Evolutionary conservation across 2,797 vertebrate species (phyloP).

Genomic region (Poecilia picta): DNA sequence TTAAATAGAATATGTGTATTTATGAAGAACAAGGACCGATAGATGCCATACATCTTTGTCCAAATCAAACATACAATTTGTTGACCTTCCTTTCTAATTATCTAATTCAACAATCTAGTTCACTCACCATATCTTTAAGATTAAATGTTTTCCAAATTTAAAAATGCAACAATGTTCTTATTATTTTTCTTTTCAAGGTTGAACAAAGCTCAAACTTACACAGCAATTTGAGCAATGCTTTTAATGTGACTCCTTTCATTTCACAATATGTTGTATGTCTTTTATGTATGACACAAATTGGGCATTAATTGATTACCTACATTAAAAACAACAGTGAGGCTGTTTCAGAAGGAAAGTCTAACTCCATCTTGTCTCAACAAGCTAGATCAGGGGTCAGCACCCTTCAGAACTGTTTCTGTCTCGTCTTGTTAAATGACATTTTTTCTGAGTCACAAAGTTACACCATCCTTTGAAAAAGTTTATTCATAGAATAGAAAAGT

Average conservation of each 20-base stretch:
- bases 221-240: no score
- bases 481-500: background rate
- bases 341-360: background rate
- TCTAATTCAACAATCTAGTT: background rate
- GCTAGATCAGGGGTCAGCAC: background rate
- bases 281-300: background rate
- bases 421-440: background rate
- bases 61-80: background rate
- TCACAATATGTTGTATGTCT: background rate
- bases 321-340: background rate
- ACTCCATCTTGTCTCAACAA: background rate
- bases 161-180: background rate
- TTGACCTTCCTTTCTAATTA: background rate
- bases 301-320: background rate
- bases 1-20: background rate
- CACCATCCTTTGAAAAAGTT: background rate
- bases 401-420: background rate
- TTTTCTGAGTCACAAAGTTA: background rate
- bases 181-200: background rate
- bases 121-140: background rate
- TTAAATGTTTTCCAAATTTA: background rate
- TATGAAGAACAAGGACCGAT: background rate
- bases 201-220: background rate
- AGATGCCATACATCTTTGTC: background rate
- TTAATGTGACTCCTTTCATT: background rate